phyloP scores from a whole-genome alignment of 2,113 vertebrate species.

The Myotis lucifugus region DNA sequence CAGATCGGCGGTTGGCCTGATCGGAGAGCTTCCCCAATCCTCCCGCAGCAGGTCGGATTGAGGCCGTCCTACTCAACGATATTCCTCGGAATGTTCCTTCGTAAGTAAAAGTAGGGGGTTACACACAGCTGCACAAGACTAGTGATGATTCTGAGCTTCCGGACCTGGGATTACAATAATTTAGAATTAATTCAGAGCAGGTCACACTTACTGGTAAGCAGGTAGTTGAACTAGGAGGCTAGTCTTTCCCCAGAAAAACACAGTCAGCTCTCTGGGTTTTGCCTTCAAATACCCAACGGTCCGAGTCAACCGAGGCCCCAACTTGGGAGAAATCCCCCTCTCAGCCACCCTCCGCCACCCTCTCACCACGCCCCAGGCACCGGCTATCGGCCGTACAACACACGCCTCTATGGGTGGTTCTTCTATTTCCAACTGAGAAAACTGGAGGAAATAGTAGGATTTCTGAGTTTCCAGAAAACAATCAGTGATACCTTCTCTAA shows the following conservation, averaged over 20 bases:
- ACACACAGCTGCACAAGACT: neutral
- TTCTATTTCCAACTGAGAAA: neutral
- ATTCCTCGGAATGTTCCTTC: neutral
- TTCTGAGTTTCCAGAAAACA: neutral
- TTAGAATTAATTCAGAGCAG: neutral
- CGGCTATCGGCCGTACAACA: neutral
- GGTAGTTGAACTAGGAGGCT: neutral
- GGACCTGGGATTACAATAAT: neutral
- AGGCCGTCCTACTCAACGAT: neutral
- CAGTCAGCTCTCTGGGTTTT: neutral
- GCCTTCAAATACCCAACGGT: constrained; percentile 42
- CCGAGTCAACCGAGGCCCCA: neutral
- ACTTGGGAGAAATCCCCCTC: neutral
- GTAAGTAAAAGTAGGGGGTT: neutral
- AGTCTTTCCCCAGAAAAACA: constrained; percentile 24
- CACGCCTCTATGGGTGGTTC: neutral
- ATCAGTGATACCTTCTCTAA: neutral
- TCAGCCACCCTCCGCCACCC: neutral
- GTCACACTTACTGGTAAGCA: neutral
- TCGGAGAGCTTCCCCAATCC: neutral
- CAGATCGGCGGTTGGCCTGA: neutral
- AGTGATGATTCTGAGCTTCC: neutral
- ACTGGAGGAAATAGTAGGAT: neutral
- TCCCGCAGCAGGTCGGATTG: neutral
- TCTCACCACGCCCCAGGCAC: neutral